A percentile compares a stretch with the other conserved stretches of the same genome.
Evolutionary conservation across 1,140 invertebrate genomes (phyloP).

Genomic region (Apis laboriosa): DNA sequence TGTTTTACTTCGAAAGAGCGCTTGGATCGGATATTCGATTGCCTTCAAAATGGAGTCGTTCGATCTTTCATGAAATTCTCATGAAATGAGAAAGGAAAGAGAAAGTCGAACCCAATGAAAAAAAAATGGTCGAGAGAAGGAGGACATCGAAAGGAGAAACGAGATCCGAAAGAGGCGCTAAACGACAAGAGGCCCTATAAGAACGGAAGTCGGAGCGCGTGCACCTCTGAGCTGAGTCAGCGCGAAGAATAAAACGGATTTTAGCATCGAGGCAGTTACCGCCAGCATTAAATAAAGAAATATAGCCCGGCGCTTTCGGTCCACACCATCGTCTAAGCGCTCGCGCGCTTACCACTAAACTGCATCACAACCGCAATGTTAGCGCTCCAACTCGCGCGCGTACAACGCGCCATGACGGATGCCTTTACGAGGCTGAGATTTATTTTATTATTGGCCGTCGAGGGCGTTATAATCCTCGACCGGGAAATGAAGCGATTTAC

Average conservation of each 20-base stretch:
- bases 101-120: neutral
- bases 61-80: neutral
- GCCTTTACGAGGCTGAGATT: slow-evolving; percentile 76
- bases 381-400: slow-evolving; percentile 16
- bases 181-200: slow-evolving; percentile 40
- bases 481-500: slow-evolving; percentile 75
- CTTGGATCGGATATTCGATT: too few species aligned
- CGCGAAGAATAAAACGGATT: slow-evolving; percentile 73
- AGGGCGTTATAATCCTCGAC: slow-evolving; percentile 65
- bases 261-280: slow-evolving; percentile 71
- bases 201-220: slow-evolving; percentile 22
- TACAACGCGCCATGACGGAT: slow-evolving; percentile 67
- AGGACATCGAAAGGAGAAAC: slow-evolving; percentile 33
- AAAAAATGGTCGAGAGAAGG: slow-evolving; percentile 20
- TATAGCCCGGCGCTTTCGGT: slow-evolving; percentile 70
- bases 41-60: neutral
- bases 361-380: slow-evolving; percentile 72
- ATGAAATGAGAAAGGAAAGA: too few species aligned
- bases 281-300: slow-evolving; percentile 77
- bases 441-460: slow-evolving; percentile 74
- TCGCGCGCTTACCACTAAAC: slow-evolving; percentile 73
- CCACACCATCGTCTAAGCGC: slow-evolving; percentile 66
- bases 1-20: too few species aligned
- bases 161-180: slow-evolving; percentile 3
- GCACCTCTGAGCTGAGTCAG: slow-evolving; percentile 71